Conservation (phyloP, 2,888 invertebrate genomes). For the Zeuzera pyrina region DNA sequence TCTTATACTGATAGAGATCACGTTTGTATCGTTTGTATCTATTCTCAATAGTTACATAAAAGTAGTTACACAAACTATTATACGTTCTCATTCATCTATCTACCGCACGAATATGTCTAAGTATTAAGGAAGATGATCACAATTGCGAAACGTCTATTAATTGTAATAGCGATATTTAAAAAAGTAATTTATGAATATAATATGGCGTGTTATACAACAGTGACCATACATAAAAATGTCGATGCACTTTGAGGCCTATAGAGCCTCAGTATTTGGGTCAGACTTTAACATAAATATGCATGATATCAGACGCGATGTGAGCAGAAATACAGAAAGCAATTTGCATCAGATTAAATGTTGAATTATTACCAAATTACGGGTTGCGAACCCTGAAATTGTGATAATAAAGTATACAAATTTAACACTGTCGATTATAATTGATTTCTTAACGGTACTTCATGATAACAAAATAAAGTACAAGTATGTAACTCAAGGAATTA, state of each 20-base stretch:
- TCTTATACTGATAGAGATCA: too few species aligned
- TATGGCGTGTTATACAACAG: conserved; percentile 22
- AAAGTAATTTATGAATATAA: conserved; percentile 22
- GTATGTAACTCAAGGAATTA: too few species aligned
- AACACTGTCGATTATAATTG: neutral
- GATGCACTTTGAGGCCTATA: conserved; percentile 17
- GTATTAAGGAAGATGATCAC: too few species aligned
- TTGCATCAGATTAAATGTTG: conserved; percentile 52
- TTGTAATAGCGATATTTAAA: conserved; percentile 21
- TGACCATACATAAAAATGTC: conserved; percentile 20
- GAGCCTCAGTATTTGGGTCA: conserved; percentile 17
- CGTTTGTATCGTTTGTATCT: too few species aligned
- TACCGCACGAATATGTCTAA: too few species aligned
- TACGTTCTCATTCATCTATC: too few species aligned
- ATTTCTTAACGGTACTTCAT: neutral
- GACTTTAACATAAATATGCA: conserved; percentile 23
- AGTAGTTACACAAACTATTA: too few species aligned
- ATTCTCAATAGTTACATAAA: too few species aligned
- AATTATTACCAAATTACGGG: conserved; percentile 43
- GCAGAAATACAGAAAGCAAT: conserved; percentile 29
- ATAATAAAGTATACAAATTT: too few species aligned
- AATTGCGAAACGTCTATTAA: too few species aligned
- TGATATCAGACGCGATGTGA: conserved; percentile 7
- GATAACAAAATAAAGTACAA: too few species aligned
- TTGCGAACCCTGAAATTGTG: conserved; percentile 23